A percentile compares a stretch with the other conserved stretches of the same genome.
phyloP scores from a whole-genome alignment of 2,797 vertebrate species.

The Amniataba percoides region DNA sequence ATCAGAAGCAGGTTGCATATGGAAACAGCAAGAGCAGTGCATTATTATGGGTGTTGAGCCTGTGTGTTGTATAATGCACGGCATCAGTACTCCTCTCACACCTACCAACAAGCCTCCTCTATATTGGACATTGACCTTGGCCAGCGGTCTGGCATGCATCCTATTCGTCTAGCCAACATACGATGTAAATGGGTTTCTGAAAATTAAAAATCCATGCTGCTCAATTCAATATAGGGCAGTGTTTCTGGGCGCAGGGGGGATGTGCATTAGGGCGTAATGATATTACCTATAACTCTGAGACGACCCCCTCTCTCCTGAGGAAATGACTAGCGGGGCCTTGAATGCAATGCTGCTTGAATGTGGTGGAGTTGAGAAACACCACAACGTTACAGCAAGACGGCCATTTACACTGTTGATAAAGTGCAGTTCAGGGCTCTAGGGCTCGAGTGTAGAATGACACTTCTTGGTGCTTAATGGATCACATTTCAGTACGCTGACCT shows the following conservation, averaged over 20 bases:
- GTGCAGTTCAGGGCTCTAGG: conserved; percentile 5
- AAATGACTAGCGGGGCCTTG: conserved; percentile 35
- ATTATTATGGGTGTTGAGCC: conserved; percentile 13
- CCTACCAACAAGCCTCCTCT: conserved; percentile 43
- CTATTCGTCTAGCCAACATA: conserved; percentile 68
- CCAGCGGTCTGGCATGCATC: conserved; percentile 64
- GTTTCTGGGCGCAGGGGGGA: conserved; percentile 57
- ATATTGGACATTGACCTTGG: conserved; percentile 72
- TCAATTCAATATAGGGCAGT: conserved; percentile 70
- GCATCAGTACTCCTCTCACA: conserved; percentile 69
- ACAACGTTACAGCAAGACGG: conserved; percentile 16
- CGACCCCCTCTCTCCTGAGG: conserved; percentile 11
- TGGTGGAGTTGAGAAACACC: background rate
- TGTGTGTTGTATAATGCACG: conserved; percentile 25
- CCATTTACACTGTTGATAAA: conserved; percentile 7
- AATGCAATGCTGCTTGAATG: conserved; percentile 34
- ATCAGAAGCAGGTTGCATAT: background rate
- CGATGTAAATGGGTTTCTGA: conserved; percentile 79
- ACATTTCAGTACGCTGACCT: conserved; percentile 6
- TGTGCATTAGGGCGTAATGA: conserved; percentile 75
- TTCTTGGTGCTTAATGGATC: conserved; percentile 6
- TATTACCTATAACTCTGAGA: conserved; percentile 71
- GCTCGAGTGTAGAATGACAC: background rate
- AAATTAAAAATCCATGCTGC: conserved; percentile 81
- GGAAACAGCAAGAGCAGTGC: conserved; percentile 5